Conservation (phyloP, 1,140 invertebrate species). For the Drosophila lacertosa region DNA sequence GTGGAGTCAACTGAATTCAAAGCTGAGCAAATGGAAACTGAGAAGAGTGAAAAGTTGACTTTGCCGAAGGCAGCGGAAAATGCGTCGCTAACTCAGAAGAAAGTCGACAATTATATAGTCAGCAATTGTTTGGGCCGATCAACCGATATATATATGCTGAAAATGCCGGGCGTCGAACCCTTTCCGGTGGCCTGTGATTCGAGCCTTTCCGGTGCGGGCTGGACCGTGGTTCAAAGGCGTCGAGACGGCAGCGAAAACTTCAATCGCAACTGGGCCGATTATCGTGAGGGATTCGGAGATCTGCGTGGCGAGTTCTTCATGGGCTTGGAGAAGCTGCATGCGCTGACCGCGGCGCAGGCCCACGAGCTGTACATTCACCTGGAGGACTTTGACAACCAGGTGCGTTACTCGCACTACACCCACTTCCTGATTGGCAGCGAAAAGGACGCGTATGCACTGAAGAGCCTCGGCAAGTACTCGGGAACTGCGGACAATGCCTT, state of each 20-base stretch:
- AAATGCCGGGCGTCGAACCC: not conserved
- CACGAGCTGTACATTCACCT: conserved; percentile 38
- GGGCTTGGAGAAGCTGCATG: conserved; percentile 25
- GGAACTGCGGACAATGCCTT: conserved; percentile 32
- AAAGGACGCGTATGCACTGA: conserved; percentile 11
- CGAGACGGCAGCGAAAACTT: conserved; percentile 24
- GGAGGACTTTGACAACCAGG: conserved; percentile 9
- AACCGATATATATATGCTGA: conserved; percentile 3
- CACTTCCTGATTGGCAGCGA: conserved; percentile 27
- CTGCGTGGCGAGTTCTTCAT: conserved; percentile 31
- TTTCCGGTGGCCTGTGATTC: conserved; percentile 20
- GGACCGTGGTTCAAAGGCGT: conserved; percentile 33
- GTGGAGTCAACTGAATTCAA: too few relatives aligned
- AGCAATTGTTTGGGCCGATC: conserved; percentile 5
- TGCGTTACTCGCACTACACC: conserved; percentile 23
- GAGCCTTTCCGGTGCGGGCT: conserved; percentile 12
- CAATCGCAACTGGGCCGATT: conserved; percentile 27
- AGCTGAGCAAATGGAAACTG: too few relatives aligned
- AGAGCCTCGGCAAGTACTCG: conserved; percentile 24
- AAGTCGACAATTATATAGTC: not conserved
- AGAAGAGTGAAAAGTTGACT: too few relatives aligned
- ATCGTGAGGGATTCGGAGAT: conserved; percentile 16
- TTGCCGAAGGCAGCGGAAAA: too few relatives aligned
- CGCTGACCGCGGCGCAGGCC: conserved; percentile 10
- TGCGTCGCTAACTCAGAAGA: too few relatives aligned